Conservation (phyloP, 2,113 vertebrate genomes). For the Clarias batrachus region DNA sequence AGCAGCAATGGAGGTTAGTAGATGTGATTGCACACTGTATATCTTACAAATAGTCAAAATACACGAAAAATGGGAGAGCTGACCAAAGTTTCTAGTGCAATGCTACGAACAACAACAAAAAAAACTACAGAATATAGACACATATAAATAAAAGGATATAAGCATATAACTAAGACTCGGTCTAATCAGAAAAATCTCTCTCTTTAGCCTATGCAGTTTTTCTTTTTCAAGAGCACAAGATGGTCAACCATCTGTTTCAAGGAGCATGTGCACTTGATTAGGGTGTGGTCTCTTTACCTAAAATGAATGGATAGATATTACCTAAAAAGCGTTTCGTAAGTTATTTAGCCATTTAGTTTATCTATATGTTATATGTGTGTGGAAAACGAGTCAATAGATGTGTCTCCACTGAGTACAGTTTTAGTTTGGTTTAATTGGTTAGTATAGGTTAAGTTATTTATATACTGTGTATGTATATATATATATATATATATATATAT, state of each 20-base stretch:
- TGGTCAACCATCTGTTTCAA: background rate
- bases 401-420: background rate
- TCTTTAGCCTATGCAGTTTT: background rate
- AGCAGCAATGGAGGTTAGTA: no score
- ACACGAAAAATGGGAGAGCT: no score
- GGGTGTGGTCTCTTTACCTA: conserved; percentile 4
- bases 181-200: background rate
- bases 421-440: background rate
- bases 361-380: background rate
- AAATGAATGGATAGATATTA: background rate
- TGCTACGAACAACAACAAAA: no score
- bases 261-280: background rate
- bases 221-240: background rate
- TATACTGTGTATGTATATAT: no score
- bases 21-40: no score
- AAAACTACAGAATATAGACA: no score
- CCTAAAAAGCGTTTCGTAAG: no score
- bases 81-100: no score
- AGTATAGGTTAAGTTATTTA: background rate
- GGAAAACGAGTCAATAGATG: background rate
- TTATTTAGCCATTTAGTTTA: background rate
- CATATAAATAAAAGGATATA: no score
- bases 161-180: background rate
- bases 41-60: no score
- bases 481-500: no score